phyloP scores from a whole-genome alignment of 1,140 invertebrate genomes.

The Daktulosphaira vitifoliae region DNA sequence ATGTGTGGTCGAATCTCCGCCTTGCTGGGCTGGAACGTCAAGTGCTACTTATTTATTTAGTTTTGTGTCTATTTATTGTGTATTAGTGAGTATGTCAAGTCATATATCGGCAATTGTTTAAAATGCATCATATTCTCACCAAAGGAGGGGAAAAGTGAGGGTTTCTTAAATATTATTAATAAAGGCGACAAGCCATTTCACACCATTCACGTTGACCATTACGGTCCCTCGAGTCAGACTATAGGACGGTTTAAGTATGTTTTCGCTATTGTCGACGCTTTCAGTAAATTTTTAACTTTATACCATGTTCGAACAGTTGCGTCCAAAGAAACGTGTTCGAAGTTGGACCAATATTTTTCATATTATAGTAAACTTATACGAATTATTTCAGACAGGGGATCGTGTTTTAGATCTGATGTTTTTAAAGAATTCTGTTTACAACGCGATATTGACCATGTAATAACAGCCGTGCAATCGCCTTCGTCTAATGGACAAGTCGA shows the following conservation, averaged over 20 bases:
- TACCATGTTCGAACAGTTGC: slow-evolving; percentile 31
- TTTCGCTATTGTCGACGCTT: slow-evolving; percentile 39
- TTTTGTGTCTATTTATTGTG: too few relatives aligned
- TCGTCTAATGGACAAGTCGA: slow-evolving; percentile 4
- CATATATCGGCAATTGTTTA: too few relatives aligned
- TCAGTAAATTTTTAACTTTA: slow-evolving; percentile 38
- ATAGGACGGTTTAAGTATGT: slow-evolving; percentile 32
- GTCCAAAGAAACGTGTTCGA: slow-evolving; percentile 26
- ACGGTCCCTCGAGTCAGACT: background rate
- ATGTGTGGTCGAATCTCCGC: too few relatives aligned
- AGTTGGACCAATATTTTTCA: slow-evolving; percentile 19
- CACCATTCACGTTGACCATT: slow-evolving; percentile 5
- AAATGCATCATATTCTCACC: too few relatives aligned
- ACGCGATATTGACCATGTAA: background rate
- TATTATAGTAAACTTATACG: slow-evolving; percentile 31
- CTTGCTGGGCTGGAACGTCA: too few relatives aligned
- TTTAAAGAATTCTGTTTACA: slow-evolving; percentile 35
- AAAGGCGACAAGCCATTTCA: background rate
- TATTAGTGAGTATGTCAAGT: too few relatives aligned
- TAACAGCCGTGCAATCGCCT: background rate
- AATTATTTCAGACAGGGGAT: slow-evolving; percentile 36
- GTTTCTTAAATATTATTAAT: background rate
- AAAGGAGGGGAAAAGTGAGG: too few relatives aligned
- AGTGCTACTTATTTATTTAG: too few relatives aligned
- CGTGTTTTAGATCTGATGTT: slow-evolving; percentile 34